Percentiles rank a stretch among this genome's conserved stretches.
phyloP scores from a whole-genome alignment of 2,888 invertebrate genomes.

The Eristalis pertinax region DNA sequence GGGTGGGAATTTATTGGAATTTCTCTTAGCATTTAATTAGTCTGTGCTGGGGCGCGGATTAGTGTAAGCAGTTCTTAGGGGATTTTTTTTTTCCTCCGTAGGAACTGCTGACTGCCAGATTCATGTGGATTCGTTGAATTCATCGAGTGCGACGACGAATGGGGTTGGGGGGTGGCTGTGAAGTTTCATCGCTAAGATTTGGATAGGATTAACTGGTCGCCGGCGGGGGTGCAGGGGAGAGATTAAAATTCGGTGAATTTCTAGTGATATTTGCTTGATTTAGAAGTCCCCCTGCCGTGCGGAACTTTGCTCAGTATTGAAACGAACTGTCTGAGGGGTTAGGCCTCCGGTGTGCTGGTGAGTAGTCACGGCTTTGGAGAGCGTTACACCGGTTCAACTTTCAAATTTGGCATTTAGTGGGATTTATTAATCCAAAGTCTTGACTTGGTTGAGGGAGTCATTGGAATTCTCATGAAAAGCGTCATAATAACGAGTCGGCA shows the following conservation, averaged over 20 bases:
- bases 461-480: no score
- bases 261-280: neutral
- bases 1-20: neutral
- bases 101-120: conserved; percentile 32
- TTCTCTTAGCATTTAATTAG: conserved; percentile 37
- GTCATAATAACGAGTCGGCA: no score
- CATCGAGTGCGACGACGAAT: neutral
- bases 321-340: no score
- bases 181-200: neutral
- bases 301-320: no score
- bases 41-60: neutral
- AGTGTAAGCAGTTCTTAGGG: conserved; percentile 4
- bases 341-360: no score
- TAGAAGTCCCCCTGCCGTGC: no score
- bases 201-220: neutral
- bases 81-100: conserved; percentile 33
- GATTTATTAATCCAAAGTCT: no score
- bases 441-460: no score
- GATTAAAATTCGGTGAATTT: neutral
- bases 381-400: no score
- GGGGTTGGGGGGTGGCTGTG: no score
- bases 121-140: neutral
- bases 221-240: neutral
- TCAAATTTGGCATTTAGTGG: no score
- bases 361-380: no score